phyloP scores from a whole-genome alignment of 2,113 vertebrate species.

The sheep (Ovis aries) region ARS-UI_Ramb_v3.0 NC_056055.1:40268501-40269000 shows the following conservation, averaged over 20 bases:
- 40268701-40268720: not conserved
- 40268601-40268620: not conserved
- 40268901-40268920: not conserved
- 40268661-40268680: not conserved
- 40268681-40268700: not conserved
- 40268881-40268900: not conserved
- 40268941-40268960: not conserved
- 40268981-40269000: not conserved
- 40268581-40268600: not conserved
- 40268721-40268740: not conserved
- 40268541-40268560: not conserved
- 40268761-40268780: not conserved
- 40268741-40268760: not conserved
- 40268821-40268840: not conserved
- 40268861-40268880: not conserved
- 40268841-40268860: not conserved
- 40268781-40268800: not conserved
- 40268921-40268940: not conserved
- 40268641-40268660: not conserved
- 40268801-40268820: not conserved
- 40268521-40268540: not conserved
- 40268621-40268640: not conserved
- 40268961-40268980: not conserved
- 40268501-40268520: not conserved
- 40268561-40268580: not conserved